A percentile compares a stretch with the other conserved stretches of the same genome.
Evolutionary conservation across 1,140 invertebrate genomes (phyloP).

Genomic region (Neelides sp.): DNA sequence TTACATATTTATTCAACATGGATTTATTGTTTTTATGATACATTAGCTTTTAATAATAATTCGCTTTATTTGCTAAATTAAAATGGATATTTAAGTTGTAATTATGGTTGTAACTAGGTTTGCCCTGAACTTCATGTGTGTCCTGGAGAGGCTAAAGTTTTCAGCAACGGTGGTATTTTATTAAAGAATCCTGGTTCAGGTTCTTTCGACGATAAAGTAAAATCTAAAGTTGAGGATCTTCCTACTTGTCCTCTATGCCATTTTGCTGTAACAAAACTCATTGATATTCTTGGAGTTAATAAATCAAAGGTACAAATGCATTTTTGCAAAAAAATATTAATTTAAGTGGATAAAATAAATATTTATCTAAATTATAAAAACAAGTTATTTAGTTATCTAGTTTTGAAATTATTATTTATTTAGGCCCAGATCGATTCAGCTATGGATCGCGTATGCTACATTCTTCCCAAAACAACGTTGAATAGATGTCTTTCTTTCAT

Average conservation of each 20-base stretch:
- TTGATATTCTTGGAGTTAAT: constrained; percentile 52
- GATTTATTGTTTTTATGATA: not conserved
- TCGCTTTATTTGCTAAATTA: no score
- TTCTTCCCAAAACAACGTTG: constrained; percentile 46
- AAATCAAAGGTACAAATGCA: constrained; percentile 51
- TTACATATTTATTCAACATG: not conserved
- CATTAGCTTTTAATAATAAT: no score
- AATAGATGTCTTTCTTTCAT: constrained; percentile 62
- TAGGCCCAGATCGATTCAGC: constrained; percentile 55
- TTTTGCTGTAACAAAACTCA: constrained; percentile 48
- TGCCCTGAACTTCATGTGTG: constrained; percentile 50
- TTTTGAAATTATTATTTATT: constrained; percentile 30
- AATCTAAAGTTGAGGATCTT: constrained; percentile 10
- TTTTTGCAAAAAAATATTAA: no score
- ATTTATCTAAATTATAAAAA: constrained; percentile 13
- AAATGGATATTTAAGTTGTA: no score
- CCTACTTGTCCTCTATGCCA: constrained; percentile 60
- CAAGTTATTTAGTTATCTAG: constrained; percentile 2
- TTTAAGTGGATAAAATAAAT: not conserved
- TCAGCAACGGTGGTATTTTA: constrained; percentile 38
- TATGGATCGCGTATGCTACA: constrained; percentile 56
- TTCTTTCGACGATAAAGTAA: not conserved
- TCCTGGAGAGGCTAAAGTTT: constrained; percentile 40
- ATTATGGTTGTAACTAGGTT: no score
- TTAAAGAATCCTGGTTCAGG: constrained; percentile 11